A percentile compares a stretch with the other conserved stretches of the same genome.
These are phyloP conservation scores for Pycnonotus jocosus DNA, from an alignment of 2,113 vertebrate species.

Conservation along the genomic window DNA sequence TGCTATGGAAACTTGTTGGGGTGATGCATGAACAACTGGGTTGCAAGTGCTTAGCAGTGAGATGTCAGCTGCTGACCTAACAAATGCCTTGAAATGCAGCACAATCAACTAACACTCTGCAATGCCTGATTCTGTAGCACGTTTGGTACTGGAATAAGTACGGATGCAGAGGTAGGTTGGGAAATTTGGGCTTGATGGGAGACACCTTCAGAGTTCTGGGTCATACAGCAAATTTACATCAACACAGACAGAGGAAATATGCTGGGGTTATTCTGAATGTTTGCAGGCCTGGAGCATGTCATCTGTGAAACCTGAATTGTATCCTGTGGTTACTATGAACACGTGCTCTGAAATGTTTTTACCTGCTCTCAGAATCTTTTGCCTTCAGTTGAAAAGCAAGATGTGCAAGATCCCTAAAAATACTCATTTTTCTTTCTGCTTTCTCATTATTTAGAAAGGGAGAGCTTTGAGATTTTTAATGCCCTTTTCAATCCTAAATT, in stretches of 20 bases:
- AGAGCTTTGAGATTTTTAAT: neutral
- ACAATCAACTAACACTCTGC: constrained; percentile 53
- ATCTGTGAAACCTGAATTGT: neutral
- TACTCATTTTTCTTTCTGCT: neutral
- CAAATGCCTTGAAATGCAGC: constrained; percentile 51
- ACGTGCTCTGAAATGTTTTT: neutral
- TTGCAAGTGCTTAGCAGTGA: constrained; percentile 53
- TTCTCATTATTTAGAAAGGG: neutral
- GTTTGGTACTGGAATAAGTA: neutral
- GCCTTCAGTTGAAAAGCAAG: neutral
- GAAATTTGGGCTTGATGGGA: neutral
- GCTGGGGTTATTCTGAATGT: neutral
- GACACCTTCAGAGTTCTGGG: neutral
- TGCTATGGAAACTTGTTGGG: constrained; percentile 36
- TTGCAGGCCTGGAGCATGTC: neutral
- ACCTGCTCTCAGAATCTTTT: neutral
- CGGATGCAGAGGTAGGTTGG: neutral
- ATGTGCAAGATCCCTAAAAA: neutral
- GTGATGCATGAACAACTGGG: constrained; percentile 56
- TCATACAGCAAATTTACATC: neutral
- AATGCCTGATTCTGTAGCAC: constrained; percentile 33
- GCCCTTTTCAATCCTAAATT: neutral
- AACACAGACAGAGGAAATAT: neutral
- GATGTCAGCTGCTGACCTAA: constrained; percentile 59
- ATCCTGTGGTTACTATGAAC: neutral